Evolutionary conservation across 2,113 vertebrate genomes (phyloP).

Genomic region (Neotragus pygmaeus): DNA sequence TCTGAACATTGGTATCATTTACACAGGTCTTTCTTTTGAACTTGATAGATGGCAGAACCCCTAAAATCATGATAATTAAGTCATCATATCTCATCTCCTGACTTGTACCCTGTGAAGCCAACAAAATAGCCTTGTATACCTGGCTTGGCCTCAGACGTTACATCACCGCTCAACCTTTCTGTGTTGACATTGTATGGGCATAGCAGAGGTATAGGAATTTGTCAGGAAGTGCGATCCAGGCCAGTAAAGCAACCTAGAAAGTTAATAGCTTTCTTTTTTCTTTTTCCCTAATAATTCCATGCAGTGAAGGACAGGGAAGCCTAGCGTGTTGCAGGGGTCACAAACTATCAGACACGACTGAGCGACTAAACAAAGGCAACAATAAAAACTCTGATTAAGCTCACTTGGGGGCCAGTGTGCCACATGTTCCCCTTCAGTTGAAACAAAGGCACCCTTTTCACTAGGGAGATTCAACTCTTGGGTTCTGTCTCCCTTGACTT

Average conservation of each 20-base stretch:
- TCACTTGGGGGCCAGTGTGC: not conserved
- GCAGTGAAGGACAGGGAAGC: not conserved
- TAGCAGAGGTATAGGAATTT: conserved; percentile 76
- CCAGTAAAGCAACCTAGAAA: conserved; percentile 66
- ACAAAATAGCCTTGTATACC: conserved; percentile 76
- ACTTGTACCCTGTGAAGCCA: conserved; percentile 69
- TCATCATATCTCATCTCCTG: conserved; percentile 44
- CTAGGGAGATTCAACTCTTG: not conserved
- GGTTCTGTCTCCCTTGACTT: conserved; percentile 3
- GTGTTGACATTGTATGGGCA: conserved; percentile 81
- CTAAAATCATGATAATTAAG: conserved; percentile 44
- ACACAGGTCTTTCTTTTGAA: conserved; percentile 19
- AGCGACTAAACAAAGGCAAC: not conserved
- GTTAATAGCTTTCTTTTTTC: conserved; percentile 53
- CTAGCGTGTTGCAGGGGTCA: not conserved
- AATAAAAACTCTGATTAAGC: not conserved
- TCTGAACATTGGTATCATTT: not conserved
- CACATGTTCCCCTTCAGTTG: not conserved
- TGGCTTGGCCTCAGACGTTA: conserved; percentile 85
- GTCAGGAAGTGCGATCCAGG: conserved; percentile 13
- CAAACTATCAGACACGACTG: not conserved
- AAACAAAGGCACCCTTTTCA: conserved; percentile 18
- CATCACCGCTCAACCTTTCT: conserved; percentile 82
- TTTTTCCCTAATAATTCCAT: not conserved
- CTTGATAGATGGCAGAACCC: conserved; percentile 17